phyloP scores from a whole-genome alignment of 2,797 vertebrate species.

The Pempheris klunzingeri region DNA sequence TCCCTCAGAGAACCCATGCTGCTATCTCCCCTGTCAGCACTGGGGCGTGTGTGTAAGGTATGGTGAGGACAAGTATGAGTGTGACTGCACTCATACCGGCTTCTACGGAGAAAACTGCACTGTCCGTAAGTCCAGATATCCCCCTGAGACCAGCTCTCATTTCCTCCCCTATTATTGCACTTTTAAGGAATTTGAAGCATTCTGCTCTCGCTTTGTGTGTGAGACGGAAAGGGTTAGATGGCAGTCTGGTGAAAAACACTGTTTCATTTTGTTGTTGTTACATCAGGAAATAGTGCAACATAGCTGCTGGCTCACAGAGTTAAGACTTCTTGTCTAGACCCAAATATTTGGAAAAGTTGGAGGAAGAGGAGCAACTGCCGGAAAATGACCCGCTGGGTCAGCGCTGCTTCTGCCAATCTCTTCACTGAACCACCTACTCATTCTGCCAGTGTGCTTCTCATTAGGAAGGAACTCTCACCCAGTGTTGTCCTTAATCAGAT shows the following conservation, averaged over 20 bases:
- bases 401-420: slow-evolving; percentile 4
- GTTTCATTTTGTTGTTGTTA: slow-evolving; percentile 27
- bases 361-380: slow-evolving; percentile 1
- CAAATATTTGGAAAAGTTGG: slow-evolving; percentile 64
- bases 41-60: slow-evolving; percentile 90
- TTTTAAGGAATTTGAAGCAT: slow-evolving; percentile 54
- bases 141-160: slow-evolving; percentile 28
- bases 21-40: slow-evolving; percentile 94
- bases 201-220: slow-evolving; percentile 10
- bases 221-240: not conserved
- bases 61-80: slow-evolving; percentile 86
- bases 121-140: slow-evolving; percentile 86
- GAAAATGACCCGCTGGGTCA: slow-evolving; percentile 36
- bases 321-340: slow-evolving; percentile 43
- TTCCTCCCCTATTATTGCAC: slow-evolving; percentile 32
- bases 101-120: slow-evolving; percentile 93
- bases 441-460: slow-evolving; percentile 37
- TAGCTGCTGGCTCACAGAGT: slow-evolving; percentile 24
- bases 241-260: not conserved
- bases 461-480: slow-evolving; percentile 20
- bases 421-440: not conserved
- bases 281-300: slow-evolving; percentile 36
- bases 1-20: slow-evolving; percentile 93
- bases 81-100: slow-evolving; percentile 94
- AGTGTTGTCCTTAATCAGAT: slow-evolving; percentile 15